Conservation (phyloP, 2,797 vertebrate species). For the Megalops cyprinoides region DNA sequence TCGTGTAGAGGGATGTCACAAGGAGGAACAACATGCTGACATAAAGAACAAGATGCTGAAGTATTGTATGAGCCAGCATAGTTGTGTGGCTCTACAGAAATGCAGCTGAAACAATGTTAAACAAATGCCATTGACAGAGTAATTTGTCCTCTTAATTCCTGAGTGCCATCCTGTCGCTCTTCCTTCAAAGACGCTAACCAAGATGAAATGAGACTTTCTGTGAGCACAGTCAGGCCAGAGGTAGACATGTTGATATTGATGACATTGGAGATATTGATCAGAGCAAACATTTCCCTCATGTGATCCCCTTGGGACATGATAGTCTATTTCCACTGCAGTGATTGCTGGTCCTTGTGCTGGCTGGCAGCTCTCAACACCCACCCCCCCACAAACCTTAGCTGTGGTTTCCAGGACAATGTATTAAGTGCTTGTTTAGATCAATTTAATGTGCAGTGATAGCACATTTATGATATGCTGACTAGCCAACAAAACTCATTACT, state of each 20-base stretch:
- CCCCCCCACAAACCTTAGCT: conserved; percentile 43
- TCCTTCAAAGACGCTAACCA: conserved; percentile 42
- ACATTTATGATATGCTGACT: conserved; percentile 77
- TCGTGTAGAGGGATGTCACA: too few species aligned
- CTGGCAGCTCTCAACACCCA: too few species aligned
- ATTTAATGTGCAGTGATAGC: conserved; percentile 77
- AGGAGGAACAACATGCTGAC: conserved; percentile 10
- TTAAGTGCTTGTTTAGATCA: conserved; percentile 80
- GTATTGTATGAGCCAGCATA: background rate
- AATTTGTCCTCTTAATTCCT: conserved; percentile 23
- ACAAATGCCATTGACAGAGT: conserved; percentile 7
- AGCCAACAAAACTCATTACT: conserved; percentile 67
- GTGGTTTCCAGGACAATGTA: conserved; percentile 61
- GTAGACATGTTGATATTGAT: conserved; percentile 61
- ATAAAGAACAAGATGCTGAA: background rate
- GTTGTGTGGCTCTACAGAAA: too few species aligned
- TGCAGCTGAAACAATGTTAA: conserved; percentile 10
- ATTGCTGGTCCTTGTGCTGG: too few species aligned
- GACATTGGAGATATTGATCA: conserved; percentile 62
- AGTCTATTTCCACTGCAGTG: conserved; percentile 57
- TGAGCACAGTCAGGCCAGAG: background rate
- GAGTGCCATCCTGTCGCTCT: background rate
- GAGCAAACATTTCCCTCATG: conserved; percentile 54
- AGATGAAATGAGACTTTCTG: conserved; percentile 43
- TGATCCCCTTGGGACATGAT: too few species aligned